Base-by-base conservation (phyloP, 2,888 invertebrate genomes). In the Lydus trimaculatus region DNA sequence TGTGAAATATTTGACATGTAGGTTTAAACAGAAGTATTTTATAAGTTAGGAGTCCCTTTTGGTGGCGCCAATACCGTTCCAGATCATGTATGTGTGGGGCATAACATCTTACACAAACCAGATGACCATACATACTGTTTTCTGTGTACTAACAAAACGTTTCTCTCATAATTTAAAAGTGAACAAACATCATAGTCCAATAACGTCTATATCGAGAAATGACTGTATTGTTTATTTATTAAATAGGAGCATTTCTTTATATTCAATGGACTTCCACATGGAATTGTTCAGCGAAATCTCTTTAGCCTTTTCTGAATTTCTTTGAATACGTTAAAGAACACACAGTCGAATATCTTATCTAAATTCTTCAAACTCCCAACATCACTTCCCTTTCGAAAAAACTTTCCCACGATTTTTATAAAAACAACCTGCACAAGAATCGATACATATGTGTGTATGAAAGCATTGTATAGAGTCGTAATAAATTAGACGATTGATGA, bases 41-140 rank as follows among this genome's bases (percentile, higher is more conserved):
- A n/a, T 43, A 48, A 48, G 20, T 48, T 48, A 20, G 48, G 11
- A 20, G 48, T 48, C 61, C 65, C 61, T 43, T 59, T 58, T 61
- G 48, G 61, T 65, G 65, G 65, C 65, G 65, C 65, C 65, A 65
- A 65, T 43, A 31, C 61, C 8, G 61, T 23, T 25, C 61, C 61
- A 31, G 61, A 59, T 64, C 58, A 15, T 62, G 36, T 43, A 52
- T 60, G 63, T 68, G 61, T 62, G 70, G 66, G 70, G 70, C 65
- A 43, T 25, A 56, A 25, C 31, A 56, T 33, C 39, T 65, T 64
- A 78, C 76, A 78, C 72, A 73, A 78, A 78, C 76, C 78, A 78
- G 77, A 78, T 78, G 78, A 78, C 78, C 78, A 61, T 48, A 65
- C 78, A 61, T 48, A 65, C 58, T 65, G 70, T 20, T 68, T 72